Evolutionary conservation across 2,888 invertebrate genomes (phyloP).

Genomic region (Eristalis arbustorum): DNA sequence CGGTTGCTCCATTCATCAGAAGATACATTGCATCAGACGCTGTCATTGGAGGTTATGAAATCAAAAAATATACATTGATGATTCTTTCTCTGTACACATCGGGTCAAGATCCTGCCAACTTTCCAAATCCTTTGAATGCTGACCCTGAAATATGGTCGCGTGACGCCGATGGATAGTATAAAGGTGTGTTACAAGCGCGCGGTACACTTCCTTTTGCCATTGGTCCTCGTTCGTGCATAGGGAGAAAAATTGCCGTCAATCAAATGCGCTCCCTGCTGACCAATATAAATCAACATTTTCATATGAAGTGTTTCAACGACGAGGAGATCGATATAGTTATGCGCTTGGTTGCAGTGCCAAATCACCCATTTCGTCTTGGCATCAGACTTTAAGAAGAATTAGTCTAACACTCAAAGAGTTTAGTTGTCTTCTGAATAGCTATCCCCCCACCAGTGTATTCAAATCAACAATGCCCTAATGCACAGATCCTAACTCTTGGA

Average conservation of each 20-base stretch:
- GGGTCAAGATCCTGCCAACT: conserved; percentile 87
- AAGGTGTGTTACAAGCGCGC: conserved; percentile 82
- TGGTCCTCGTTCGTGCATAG: conserved; percentile 91
- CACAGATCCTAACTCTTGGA: too few relatives aligned
- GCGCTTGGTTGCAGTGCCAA: conserved; percentile 84
- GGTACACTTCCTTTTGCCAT: conserved; percentile 91
- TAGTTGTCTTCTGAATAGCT: too few relatives aligned
- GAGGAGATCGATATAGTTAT: conserved; percentile 82
- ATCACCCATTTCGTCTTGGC: conserved; percentile 74
- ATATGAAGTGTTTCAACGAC: conserved; percentile 81
- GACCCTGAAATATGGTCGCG: conserved; percentile 89
- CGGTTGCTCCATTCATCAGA: conserved; percentile 94
- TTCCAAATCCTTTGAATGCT: conserved; percentile 85
- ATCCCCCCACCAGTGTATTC: too few relatives aligned
- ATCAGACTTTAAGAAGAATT: conserved; percentile 63
- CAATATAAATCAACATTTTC: conserved; percentile 81
- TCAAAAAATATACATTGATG: conserved; percentile 88
- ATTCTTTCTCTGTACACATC: conserved; percentile 92
- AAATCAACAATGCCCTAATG: too few relatives aligned
- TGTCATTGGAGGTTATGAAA: conserved; percentile 85
- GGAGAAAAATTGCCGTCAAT: conserved; percentile 88
- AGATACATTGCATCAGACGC: conserved; percentile 87
- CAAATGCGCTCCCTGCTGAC: conserved; percentile 86
- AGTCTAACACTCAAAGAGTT: too few relatives aligned
- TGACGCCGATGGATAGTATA: conserved; percentile 78